A percentile compares a stretch with the other conserved stretches of the same genome.
Conservation (phyloP, 2,797 vertebrate species). For the Psittacula derbiana region DNA sequence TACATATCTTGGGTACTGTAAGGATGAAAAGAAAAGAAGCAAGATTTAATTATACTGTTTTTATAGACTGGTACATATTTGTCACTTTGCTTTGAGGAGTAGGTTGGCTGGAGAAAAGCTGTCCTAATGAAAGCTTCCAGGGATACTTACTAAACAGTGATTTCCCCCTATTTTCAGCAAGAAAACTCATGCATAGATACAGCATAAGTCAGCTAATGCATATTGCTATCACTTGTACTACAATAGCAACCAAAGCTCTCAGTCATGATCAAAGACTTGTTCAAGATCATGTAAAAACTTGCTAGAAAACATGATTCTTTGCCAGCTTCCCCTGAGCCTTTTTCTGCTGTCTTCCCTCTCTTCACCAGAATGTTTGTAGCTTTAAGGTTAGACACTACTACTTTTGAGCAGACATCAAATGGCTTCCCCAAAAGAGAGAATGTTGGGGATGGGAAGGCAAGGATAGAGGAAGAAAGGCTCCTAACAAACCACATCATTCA, state of each 20-base stretch:
- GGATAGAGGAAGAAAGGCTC: neutral
- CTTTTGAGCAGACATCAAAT: neutral
- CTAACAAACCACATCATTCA: neutral
- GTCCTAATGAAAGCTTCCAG: neutral
- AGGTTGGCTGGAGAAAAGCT: neutral
- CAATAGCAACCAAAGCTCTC: neutral
- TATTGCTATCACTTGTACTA: conserved; percentile 21
- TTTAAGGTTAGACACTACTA: neutral
- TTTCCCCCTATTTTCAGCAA: neutral
- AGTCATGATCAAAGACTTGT: neutral
- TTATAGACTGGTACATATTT: neutral
- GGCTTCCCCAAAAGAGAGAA: neutral
- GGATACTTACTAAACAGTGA: neutral
- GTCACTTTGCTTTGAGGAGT: neutral
- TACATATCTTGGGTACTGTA: neutral
- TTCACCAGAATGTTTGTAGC: neutral
- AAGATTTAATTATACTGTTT: neutral
- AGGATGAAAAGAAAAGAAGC: neutral
- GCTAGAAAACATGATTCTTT: neutral
- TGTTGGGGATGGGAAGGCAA: neutral
- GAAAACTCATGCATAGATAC: neutral
- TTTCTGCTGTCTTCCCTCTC: neutral
- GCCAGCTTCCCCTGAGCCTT: neutral
- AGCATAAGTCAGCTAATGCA: neutral
- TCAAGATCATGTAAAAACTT: neutral